Base-by-base conservation (phyloP, 2,888 invertebrate genomes). In the Athripsodes cinereus region DNA sequence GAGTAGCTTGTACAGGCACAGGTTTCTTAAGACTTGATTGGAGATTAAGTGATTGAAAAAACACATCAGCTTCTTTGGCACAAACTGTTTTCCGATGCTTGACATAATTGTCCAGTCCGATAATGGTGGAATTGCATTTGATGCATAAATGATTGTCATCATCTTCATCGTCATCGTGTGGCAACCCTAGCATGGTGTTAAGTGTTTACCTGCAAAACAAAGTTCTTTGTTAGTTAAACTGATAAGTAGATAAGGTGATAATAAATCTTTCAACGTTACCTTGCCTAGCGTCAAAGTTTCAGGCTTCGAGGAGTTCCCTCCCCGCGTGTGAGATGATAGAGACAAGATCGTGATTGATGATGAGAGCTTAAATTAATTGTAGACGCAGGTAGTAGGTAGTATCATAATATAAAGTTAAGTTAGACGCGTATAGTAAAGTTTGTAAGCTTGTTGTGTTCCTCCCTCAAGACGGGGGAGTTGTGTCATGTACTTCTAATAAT, bases 141-240 rank as follows among this genome's bases (percentile, higher is more conserved):
- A 94, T 85, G 73, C 95, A 96, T 62, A 91, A 83, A 69, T 96
- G 95, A 2, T 83, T 86, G 72, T 95, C 92, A 55, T 91, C 89
- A 52, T 92, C 87, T 57, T 86, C 87, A 61, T 86, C 85, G 58
- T 80, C 76, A 16, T 52, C 62, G 16, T 74, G 70, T 16, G 59
- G 52, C 11, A 74, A 75, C 6, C 75, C 77, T 67, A 83, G 77
- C 82, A 82, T 83, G 60, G 57, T 47, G 57, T 31, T 46, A 2
- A 34, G 40, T 53, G 59, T 59, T 61, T 58, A 63, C 60, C 62
- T 61, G 61, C 49, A 22, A 62, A 58, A 53, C 40, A 61, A 59
- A 52, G 58, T 55, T 62, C 34, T 60, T 57, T 49, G 53, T 61
- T 60, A 59, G 59, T 58, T 59, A 59, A 58, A 57, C 50, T 57